Percentiles rank a stretch among this genome's conserved stretches.
Conservation (phyloP, 2,113 vertebrate species). For the Ailuropoda melanoleuca region DNA sequence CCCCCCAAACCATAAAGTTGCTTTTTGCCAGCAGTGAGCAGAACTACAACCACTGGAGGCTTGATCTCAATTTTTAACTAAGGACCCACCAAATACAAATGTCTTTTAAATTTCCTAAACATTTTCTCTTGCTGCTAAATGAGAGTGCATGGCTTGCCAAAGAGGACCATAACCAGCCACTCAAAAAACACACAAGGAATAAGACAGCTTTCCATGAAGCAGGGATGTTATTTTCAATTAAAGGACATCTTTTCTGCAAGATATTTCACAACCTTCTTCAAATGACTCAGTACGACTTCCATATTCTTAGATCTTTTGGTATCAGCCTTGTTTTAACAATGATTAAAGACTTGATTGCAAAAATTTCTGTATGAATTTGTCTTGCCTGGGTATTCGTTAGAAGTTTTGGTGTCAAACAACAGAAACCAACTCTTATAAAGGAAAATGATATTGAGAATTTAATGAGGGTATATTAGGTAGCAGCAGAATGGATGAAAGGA, state of each 20-base stretch:
- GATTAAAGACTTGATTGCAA: not conserved
- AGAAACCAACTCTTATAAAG: not conserved
- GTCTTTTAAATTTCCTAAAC: not conserved
- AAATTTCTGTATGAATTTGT: not conserved
- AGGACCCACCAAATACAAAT: not conserved
- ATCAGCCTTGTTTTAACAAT: not conserved
- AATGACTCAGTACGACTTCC: not conserved
- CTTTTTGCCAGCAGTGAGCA: slow-evolving; percentile 46
- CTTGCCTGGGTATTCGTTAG: not conserved
- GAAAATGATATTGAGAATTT: not conserved
- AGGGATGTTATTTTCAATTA: not conserved
- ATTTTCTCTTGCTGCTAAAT: slow-evolving; percentile 12
- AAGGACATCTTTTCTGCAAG: not conserved
- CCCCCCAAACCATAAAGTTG: not conserved
- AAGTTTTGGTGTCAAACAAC: not conserved
- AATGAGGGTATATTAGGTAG: not conserved
- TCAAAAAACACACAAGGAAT: not conserved
- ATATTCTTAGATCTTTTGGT: not conserved
- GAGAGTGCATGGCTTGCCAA: not conserved
- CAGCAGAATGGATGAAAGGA: not conserved
- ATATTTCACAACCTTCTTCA: not conserved
- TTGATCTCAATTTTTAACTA: slow-evolving; percentile 5
- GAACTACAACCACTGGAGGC: slow-evolving; percentile 29
- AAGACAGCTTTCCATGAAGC: not conserved
- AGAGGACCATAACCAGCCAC: not conserved